phyloP scores from a whole-genome alignment of 2,797 vertebrate genomes.

The Silurus aristotelis region DNA sequence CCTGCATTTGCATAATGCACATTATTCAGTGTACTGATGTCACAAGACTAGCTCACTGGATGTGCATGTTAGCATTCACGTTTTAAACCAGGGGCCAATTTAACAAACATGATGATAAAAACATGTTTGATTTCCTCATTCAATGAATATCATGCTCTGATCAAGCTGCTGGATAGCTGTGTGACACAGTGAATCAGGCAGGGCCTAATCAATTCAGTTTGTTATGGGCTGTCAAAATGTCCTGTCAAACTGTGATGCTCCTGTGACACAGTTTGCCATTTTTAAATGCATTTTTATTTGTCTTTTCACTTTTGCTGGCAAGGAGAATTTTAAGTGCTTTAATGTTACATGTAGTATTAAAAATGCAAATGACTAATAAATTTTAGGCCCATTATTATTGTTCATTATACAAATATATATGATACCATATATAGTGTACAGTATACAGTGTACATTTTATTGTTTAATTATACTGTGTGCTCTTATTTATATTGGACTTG shows the following conservation, averaged over 20 bases:
- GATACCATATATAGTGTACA: too few species aligned
- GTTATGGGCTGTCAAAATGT: neutral
- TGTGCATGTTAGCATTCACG: neutral
- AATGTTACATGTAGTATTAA: neutral
- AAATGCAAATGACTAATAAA: neutral
- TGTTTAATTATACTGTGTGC: neutral
- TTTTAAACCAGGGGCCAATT: neutral
- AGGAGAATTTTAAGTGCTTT: neutral
- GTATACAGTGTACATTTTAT: neutral
- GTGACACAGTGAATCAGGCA: neutral
- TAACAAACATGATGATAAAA: neutral
- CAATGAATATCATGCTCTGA: neutral
- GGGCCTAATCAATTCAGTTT: neutral
- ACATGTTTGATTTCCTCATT: neutral
- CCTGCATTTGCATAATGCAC: neutral
- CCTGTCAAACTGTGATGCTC: neutral
- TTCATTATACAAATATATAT: neutral
- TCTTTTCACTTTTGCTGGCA: neutral
- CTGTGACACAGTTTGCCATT: neutral
- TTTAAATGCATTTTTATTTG: neutral
- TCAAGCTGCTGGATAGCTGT: neutral
- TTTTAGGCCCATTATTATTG: neutral
- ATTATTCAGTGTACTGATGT: neutral
- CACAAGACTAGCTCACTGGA: neutral
- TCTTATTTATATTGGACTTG: too few species aligned